Base-by-base conservation (phyloP, 2,888 invertebrate genomes). In the Drosophila merina region DNA sequence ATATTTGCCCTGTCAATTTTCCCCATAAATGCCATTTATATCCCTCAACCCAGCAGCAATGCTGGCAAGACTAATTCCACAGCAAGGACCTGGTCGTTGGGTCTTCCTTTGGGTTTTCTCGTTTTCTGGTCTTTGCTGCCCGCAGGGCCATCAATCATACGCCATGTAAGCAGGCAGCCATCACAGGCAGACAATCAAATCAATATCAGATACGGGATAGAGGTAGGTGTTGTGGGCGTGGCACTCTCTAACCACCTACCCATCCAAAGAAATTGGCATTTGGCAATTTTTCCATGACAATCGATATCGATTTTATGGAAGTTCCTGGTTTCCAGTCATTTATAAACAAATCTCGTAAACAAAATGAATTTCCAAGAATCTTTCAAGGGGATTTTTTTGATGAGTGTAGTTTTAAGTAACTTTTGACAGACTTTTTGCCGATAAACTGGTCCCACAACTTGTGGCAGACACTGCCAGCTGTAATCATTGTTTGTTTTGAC, bases 111-210 rank as follows among this genome's bases (percentile, higher is more conserved):
- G 26, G 38, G 56, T 81, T 20, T 20, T 20, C 20, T 20, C 20
- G 20, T 20, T 20, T 20, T 20, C 1, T 20, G 20, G 67, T 14
- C 14, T 14, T 14, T 14, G 14, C 14, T 14, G 0, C 64, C 75
- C 83, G 67, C 78, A 84, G 79, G 79, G 77, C 77, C 75, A 85
- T 86, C 87, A 88, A 86, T 88, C 88, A 85, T 84, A 86, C 84
- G 87, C 79, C 87, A 79, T 84, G 74, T 79, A 74, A 77, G 68
- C 83, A 82, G 66, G 72, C 72, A 73, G 79, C 30, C 38, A 69
- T 64, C 57, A 71, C 74, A 67, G 44, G 36, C 59, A 57, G 42
- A 58, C 47, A 67, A 51, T 56, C 47, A 28, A 79, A 60, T 47
- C 49, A 57, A 52, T 64, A 62, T 62, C 62, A 10, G 60, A 59